phyloP scores from a whole-genome alignment of 2,888 invertebrate species.

The Ellobium chinense region DNA sequence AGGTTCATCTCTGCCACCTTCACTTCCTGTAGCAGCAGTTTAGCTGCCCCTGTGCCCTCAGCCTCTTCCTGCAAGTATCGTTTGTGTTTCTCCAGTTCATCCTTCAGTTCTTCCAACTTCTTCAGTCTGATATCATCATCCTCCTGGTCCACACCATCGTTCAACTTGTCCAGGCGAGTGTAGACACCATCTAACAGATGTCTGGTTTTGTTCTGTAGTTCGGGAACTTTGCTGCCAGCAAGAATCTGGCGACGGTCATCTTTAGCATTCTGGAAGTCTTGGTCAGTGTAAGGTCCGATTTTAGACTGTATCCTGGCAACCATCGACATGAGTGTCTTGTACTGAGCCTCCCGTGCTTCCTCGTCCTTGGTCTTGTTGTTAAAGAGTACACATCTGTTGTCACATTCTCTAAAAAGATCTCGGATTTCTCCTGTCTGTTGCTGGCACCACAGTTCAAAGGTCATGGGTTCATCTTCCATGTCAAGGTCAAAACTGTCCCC shows the following conservation, averaged over 20 bases:
- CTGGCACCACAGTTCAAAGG: conserved; percentile 28
- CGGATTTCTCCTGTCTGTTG: neutral
- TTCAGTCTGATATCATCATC: neutral
- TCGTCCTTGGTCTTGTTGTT: conserved; percentile 7
- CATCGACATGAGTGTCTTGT: neutral
- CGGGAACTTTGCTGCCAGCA: neutral
- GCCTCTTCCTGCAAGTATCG: neutral
- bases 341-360: neutral
- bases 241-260: neutral
- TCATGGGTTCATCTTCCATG: neutral
- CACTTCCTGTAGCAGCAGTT: neutral
- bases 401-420: conserved; percentile 13
- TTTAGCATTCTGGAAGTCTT: neutral
- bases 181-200: neutral
- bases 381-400: conserved; percentile 14
- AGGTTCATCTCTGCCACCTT: neutral
- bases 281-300: neutral
- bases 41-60: neutral
- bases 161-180: neutral
- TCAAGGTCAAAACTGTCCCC: conserved; percentile 23
- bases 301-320: neutral
- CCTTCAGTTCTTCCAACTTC: neutral
- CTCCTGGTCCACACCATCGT: no score
- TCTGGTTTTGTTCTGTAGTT: neutral
- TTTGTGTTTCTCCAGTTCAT: neutral